Evolutionary conservation across 1,140 invertebrate genomes (phyloP).

Genomic region (Zaprionus davidi): DNA sequence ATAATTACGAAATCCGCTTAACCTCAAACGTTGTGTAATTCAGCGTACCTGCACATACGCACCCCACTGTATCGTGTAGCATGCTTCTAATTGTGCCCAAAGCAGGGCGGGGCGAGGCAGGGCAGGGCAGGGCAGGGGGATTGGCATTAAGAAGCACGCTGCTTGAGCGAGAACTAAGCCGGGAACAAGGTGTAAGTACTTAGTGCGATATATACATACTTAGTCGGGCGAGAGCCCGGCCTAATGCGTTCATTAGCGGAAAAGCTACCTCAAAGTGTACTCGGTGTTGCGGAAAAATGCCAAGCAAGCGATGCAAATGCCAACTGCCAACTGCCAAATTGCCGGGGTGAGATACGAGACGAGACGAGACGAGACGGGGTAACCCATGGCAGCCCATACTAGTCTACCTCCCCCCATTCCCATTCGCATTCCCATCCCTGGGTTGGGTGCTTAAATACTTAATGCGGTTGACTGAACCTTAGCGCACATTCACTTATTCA

Average conservation of each 20-base stretch:
- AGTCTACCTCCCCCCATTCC: not conserved
- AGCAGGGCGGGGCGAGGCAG: constrained; percentile 32
- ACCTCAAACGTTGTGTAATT: constrained; percentile 83
- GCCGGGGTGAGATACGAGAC: constrained; percentile 15
- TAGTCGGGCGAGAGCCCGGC: constrained; percentile 41
- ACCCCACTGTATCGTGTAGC: constrained; percentile 21
- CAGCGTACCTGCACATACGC: constrained; percentile 63
- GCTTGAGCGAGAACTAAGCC: constrained; percentile 62
- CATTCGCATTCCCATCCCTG: not conserved
- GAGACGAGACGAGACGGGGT: not conserved
- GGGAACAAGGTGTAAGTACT: constrained; percentile 63
- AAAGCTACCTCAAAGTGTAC: constrained; percentile 79
- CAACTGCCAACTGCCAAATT: constrained; percentile 20
- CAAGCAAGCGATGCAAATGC: constrained; percentile 61
- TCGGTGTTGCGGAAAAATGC: constrained; percentile 77
- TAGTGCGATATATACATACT: constrained; percentile 33
- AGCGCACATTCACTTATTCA: constrained; percentile 69
- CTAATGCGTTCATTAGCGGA: constrained; percentile 82
- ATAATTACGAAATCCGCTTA: constrained; percentile 82
- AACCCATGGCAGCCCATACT: not conserved
- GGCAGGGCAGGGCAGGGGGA: constrained; percentile 24
- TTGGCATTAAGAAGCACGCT: constrained; percentile 22
- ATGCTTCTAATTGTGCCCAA: constrained; percentile 60
- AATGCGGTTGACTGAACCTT: constrained; percentile 80
- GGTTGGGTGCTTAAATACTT: constrained; percentile 74